Percentiles rank a stretch among this genome's conserved stretches.
phyloP scores from a whole-genome alignment of 2,888 invertebrate species.

The Sepioteuthis lessoniana region DNA sequence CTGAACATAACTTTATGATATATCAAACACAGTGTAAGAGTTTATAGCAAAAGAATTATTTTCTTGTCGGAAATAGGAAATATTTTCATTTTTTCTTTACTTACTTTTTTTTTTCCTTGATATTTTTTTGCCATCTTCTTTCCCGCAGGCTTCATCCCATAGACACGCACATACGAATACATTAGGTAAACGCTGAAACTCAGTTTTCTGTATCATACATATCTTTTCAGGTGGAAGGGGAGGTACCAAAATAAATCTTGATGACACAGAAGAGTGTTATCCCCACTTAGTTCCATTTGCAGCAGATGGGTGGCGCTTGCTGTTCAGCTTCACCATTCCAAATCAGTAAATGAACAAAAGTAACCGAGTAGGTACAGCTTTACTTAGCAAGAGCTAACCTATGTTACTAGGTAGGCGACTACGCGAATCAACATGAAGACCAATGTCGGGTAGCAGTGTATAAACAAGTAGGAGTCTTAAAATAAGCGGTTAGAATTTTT shows the following conservation, averaged over 20 bases:
- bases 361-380: neutral
- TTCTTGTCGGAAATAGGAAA: too few species aligned
- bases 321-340: neutral
- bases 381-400: neutral
- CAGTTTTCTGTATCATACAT: neutral
- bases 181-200: too few species aligned
- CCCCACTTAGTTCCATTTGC: neutral
- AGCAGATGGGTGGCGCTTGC: neutral
- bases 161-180: neutral
- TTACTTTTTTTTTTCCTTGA: neutral
- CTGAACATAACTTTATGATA: too few species aligned
- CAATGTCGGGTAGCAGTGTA: neutral
- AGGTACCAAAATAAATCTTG: neutral
- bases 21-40: too few species aligned
- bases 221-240: neutral
- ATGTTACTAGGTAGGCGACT: neutral
- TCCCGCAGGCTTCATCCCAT: neutral
- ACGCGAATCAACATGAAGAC: neutral
- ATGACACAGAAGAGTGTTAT: slow-evolving; percentile 1
- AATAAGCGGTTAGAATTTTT: neutral
- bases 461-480: neutral
- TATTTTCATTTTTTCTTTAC: too few species aligned
- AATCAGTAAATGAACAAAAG: neutral
- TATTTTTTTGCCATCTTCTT: neutral
- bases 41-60: too few species aligned